A percentile compares a stretch with the other conserved stretches of the same genome.
Conservation (phyloP, 2,113 vertebrate genomes). For the Morone chrysops region DNA sequence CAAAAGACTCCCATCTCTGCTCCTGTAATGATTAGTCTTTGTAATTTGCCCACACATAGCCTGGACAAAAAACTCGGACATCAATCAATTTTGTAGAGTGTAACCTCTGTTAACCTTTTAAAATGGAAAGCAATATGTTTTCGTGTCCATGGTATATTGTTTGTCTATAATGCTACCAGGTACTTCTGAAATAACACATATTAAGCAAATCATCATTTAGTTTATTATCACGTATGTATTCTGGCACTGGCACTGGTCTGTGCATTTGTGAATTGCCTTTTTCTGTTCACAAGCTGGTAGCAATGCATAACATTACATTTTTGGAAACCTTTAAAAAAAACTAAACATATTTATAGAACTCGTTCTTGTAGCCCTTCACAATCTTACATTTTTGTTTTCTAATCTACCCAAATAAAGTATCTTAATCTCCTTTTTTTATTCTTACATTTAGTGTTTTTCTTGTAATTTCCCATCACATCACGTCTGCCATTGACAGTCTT, state of each 20-base stretch:
- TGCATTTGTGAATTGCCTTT: background rate
- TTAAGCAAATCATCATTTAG: conserved; percentile 12
- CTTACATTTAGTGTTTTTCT: conserved; percentile 9
- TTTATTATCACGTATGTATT: conserved; percentile 17
- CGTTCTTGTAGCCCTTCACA: background rate
- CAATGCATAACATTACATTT: background rate
- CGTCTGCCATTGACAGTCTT: conserved; percentile 15
- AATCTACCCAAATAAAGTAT: background rate
- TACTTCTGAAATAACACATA: conserved; percentile 1
- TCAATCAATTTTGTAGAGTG: conserved; percentile 48
- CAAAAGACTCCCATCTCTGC: conserved; percentile 60
- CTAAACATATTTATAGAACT: background rate
- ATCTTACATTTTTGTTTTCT: background rate
- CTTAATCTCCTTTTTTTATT: conserved; percentile 2
- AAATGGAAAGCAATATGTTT: conserved; percentile 43
- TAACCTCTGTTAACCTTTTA: conserved; percentile 43
- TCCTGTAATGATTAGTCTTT: conserved; percentile 64
- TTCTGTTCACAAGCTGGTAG: background rate
- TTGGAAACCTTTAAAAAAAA: background rate
- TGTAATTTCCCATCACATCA: conserved; percentile 25
- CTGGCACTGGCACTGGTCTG: background rate
- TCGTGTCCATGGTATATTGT: conserved; percentile 4
- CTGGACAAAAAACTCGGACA: conserved; percentile 32
- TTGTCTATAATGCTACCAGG: background rate
- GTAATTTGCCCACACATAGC: conserved; percentile 43